Conservation (phyloP, 2,888 invertebrate species). For the Thereva nobilitata region DNA sequence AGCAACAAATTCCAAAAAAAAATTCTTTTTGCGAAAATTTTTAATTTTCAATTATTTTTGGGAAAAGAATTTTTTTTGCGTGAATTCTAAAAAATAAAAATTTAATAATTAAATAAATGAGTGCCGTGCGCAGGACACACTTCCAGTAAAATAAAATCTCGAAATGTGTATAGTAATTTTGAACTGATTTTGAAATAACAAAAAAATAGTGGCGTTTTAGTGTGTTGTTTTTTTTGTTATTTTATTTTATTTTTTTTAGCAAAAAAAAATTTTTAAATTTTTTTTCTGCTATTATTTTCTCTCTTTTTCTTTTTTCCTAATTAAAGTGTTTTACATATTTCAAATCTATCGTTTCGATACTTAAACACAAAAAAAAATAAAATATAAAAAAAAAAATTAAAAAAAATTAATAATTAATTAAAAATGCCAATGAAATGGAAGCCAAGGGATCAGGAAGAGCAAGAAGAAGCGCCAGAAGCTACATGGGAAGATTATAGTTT, state of each 20-base stretch:
- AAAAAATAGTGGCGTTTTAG: too few species aligned
- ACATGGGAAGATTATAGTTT: constrained; percentile 60
- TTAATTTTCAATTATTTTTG: not conserved
- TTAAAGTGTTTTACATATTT: constrained; percentile 23
- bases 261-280: constrained; percentile 8
- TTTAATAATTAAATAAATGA: not conserved
- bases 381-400: constrained; percentile 22
- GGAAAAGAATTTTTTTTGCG: constrained; percentile 6
- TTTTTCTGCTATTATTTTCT: constrained; percentile 10
- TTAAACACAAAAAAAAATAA: constrained; percentile 16
- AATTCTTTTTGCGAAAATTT: constrained; percentile 12
- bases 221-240: too few species aligned
- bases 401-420: not conserved
- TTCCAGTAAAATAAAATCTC: too few species aligned
- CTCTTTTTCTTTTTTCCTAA: constrained; percentile 34
- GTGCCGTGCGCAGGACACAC: not conserved
- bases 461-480: constrained; percentile 58
- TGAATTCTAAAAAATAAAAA: not conserved
- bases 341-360: constrained; percentile 28
- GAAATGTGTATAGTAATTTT: not conserved
- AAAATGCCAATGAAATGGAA: constrained; percentile 48
- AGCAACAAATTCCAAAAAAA: not conserved
- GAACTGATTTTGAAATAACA: too few species aligned
- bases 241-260: too few species aligned
- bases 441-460: constrained; percentile 54